A percentile compares a stretch with the other conserved stretches of the same genome.
Conservation (phyloP, 2,888 invertebrate genomes). For the Alentia gelatinosa region DNA sequence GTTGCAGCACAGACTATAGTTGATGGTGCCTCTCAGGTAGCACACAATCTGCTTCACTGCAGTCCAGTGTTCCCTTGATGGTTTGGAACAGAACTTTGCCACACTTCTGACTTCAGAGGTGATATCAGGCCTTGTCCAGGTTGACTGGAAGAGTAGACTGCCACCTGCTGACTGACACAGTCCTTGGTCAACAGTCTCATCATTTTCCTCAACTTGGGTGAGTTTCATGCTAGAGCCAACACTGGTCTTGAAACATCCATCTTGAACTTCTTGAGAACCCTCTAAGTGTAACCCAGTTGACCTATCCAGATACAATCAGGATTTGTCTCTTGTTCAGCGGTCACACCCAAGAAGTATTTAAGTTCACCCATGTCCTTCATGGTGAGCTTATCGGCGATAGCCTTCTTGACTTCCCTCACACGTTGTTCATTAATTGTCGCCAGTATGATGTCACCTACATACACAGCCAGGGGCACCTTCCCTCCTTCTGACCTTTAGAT, state of each 20-base stretch:
- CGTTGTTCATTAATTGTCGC: neutral
- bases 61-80: conserved; percentile 51
- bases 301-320: conserved; percentile 43
- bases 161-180: conserved; percentile 56
- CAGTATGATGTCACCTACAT: neutral
- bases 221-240: neutral
- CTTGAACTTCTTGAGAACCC: conserved; percentile 21
- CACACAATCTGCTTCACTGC: conserved; percentile 46
- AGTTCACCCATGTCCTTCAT: conserved; percentile 47
- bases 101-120: conserved; percentile 52
- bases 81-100: conserved; percentile 63
- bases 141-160: conserved; percentile 57
- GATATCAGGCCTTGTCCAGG: conserved; percentile 58
- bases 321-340: conserved; percentile 7
- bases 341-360: conserved; percentile 37
- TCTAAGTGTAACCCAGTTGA: conserved; percentile 30
- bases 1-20: conserved; percentile 28
- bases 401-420: neutral
- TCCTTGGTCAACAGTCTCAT: neutral
- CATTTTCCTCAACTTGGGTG: neutral
- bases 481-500: neutral
- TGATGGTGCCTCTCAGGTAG: conserved; percentile 44
- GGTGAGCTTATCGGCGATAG: conserved; percentile 34
- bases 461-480: neutral
- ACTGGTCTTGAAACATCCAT: conserved; percentile 27